phyloP scores from a whole-genome alignment of 2,888 invertebrate species.

The Meta bourneti region DNA sequence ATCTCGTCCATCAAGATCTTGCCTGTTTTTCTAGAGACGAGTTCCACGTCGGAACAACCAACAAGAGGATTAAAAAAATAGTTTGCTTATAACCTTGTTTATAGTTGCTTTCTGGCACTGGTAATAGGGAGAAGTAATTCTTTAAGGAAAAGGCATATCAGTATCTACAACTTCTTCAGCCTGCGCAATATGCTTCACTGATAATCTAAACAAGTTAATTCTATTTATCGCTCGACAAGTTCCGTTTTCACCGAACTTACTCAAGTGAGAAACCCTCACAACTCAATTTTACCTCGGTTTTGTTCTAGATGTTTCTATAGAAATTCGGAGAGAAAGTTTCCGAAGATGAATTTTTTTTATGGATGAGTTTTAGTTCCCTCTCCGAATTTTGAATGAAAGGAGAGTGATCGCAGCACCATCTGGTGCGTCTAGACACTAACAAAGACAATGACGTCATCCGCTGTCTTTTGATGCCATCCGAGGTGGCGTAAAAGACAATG shows the following conservation, averaged over 20 bases:
- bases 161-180: too few species aligned
- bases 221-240: slow-evolving; percentile 23
- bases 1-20: too few species aligned
- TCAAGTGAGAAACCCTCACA: slow-evolving; percentile 37
- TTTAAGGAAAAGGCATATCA: too few species aligned
- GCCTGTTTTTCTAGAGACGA: too few species aligned
- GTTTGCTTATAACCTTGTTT: too few species aligned
- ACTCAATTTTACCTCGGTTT: slow-evolving; percentile 27
- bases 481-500: slow-evolving; percentile 27
- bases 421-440: slow-evolving; percentile 14
- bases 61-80: too few species aligned
- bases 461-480: not conserved
- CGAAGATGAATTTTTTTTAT: slow-evolving; percentile 24
- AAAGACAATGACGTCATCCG: slow-evolving; percentile 8
- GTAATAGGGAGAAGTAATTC: too few species aligned
- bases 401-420: slow-evolving; percentile 44
- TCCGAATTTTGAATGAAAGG: slow-evolving; percentile 30
- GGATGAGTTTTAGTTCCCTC: not conserved
- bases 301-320: slow-evolving; percentile 34
- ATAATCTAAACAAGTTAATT: slow-evolving; percentile 58
- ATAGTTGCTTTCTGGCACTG: too few species aligned
- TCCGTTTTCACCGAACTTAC: slow-evolving; percentile 29
- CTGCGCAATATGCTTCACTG: not conserved
- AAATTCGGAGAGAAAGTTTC: slow-evolving; percentile 31
- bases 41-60: too few species aligned